phyloP scores from a whole-genome alignment of 2,888 invertebrate genomes.

The Coelogynopora nodosa region DNA sequence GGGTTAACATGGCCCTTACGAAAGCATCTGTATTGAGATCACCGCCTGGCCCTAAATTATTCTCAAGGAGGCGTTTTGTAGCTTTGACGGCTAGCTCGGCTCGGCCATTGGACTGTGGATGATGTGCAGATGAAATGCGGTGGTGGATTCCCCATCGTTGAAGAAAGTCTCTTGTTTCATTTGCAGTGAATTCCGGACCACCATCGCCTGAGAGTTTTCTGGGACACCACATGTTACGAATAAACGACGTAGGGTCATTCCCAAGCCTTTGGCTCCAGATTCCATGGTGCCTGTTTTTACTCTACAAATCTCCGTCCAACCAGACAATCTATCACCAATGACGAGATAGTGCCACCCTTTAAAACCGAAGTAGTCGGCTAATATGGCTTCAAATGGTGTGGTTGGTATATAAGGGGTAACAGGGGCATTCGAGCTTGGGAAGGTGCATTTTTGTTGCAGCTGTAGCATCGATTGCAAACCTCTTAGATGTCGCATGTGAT shows the following conservation, averaged over 20 bases:
- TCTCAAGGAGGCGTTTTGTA: too few relatives aligned
- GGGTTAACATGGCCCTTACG: not conserved
- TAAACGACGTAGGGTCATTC: conserved; percentile 44
- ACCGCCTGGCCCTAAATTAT: too few relatives aligned
- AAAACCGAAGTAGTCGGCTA: conserved; percentile 47
- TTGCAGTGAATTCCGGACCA: too few relatives aligned
- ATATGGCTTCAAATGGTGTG: conserved; percentile 46
- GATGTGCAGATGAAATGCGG: too few relatives aligned
- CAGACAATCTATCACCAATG: too few relatives aligned
- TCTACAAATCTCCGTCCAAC: conserved; percentile 49
- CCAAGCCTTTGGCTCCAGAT: conserved; percentile 47
- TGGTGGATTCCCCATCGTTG: too few relatives aligned
- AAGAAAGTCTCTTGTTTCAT: too few relatives aligned
- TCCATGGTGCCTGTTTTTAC: conserved; percentile 46
- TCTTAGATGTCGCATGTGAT: not conserved
- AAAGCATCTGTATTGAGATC: not conserved
- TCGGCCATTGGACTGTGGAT: too few relatives aligned
- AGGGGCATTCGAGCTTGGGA: not conserved
- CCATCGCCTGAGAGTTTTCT: conserved; percentile 48
- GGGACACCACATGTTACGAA: conserved; percentile 50
- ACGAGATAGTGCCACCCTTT: too few relatives aligned
- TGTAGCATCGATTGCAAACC: not conserved
- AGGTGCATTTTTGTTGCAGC: not conserved
- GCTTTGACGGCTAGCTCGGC: too few relatives aligned
- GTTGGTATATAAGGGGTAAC: not conserved